Percentiles rank a stretch among this genome's conserved stretches.
Conservation (phyloP, 64 coral and sea anemone genomes). For the Porites australiensis region DNA sequence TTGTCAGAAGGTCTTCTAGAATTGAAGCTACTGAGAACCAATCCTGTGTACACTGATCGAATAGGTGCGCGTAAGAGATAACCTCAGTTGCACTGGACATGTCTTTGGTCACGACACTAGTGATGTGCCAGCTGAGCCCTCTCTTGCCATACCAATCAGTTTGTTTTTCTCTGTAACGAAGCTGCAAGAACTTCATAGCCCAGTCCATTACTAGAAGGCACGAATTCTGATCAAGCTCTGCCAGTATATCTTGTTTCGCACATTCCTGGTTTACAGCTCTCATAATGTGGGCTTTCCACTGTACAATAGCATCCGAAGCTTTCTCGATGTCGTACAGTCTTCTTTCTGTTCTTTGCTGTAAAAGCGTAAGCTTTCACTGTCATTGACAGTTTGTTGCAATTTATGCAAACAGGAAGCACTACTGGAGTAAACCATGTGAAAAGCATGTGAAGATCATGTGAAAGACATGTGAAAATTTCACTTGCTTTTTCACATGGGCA, state of each 20-base stretch:
- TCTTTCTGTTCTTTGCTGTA: constrained; percentile 64
- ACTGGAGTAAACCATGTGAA: constrained; percentile 11
- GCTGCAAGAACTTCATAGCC: constrained; percentile 74
- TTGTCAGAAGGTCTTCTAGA: constrained; percentile 52
- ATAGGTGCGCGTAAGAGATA: constrained; percentile 36
- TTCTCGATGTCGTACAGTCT: constrained; percentile 70
- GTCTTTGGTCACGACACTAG: neutral
- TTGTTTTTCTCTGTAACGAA: constrained; percentile 59
- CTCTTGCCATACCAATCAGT: constrained; percentile 44
- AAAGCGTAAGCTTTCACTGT: constrained; percentile 13
- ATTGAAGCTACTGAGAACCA: constrained; percentile 57
- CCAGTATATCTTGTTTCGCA: constrained; percentile 51
- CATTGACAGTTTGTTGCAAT: constrained; percentile 38
- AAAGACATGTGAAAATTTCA: too few relatives aligned
- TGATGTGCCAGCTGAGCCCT: constrained; percentile 51
- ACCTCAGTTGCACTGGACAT: constrained; percentile 27
- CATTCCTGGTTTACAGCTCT: constrained; percentile 56
- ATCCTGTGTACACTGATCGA: constrained; percentile 69
- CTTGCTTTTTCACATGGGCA: too few relatives aligned
- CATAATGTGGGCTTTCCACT: constrained; percentile 73
- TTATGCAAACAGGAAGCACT: constrained; percentile 50
- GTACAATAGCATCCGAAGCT: constrained; percentile 15
- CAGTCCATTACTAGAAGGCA: constrained; percentile 58
- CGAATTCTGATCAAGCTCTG: constrained; percentile 49
- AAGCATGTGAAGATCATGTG: neutral